Evolutionary conservation across 2,797 vertebrate genomes (phyloP).

Genomic region (Spatula clypeata): DNA sequence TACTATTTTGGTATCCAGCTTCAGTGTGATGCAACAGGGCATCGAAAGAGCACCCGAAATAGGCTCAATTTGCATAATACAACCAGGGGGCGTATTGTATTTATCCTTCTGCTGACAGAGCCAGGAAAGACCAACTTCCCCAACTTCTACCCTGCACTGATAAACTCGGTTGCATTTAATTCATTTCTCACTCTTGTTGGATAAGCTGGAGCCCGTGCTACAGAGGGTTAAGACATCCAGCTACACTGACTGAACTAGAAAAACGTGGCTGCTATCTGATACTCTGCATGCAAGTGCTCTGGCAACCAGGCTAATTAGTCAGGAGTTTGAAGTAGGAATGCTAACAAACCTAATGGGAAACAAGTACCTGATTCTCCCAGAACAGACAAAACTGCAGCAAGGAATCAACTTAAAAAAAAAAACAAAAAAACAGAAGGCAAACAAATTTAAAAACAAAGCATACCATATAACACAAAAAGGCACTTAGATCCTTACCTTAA

Average conservation of each 20-base stretch:
- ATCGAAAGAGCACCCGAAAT: neutral
- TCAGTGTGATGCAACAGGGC: neutral
- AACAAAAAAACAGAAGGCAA: neutral
- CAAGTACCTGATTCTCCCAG: constrained; percentile 57
- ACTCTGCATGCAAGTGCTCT: constrained; percentile 29
- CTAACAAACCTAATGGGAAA: constrained; percentile 35
- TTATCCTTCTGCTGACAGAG: neutral
- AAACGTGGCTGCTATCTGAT: neutral
- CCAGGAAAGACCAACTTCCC: neutral
- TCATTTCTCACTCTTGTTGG: neutral
- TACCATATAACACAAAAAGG: neutral
- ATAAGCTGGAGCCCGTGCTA: neutral
- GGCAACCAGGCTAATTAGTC: constrained; percentile 57
- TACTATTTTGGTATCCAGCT: neutral
- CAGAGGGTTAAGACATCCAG: constrained; percentile 25
- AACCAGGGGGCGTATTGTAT: neutral
- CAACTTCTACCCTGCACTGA: neutral
- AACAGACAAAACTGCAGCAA: neutral
- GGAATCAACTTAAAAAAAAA: neutral
- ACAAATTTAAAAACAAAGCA: neutral
- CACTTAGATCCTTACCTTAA: neutral
- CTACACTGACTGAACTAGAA: neutral
- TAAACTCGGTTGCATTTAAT: neutral
- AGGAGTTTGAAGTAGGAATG: constrained; percentile 51
- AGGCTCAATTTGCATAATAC: neutral